These are phyloP conservation scores for Pammene aurita DNA, from an alignment of 2,888 invertebrate species.

Conservation along the genomic window DNA sequence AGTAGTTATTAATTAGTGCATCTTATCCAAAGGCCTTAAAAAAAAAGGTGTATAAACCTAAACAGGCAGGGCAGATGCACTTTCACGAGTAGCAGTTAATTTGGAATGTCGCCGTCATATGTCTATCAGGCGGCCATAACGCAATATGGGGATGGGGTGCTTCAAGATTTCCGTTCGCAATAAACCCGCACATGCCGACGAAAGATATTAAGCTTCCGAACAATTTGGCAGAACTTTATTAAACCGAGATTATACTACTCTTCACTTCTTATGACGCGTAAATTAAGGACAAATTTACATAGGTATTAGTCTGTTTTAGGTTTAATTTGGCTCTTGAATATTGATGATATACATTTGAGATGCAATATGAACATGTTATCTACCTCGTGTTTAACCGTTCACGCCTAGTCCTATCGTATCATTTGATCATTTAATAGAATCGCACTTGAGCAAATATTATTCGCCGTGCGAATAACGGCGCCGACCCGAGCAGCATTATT, in stretches of 20 bases:
- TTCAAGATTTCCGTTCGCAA: conserved; percentile 74
- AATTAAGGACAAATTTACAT: conserved; percentile 26
- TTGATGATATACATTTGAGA: neutral
- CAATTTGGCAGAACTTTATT: conserved; percentile 58
- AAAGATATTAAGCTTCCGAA: conserved; percentile 68
- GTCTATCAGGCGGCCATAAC: conserved; percentile 70
- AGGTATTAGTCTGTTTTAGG: neutral
- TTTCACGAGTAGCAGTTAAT: conserved; percentile 50
- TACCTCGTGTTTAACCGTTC: neutral
- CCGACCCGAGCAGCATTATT: conserved; percentile 21
- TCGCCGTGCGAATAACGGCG: conserved; percentile 20
- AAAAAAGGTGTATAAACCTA: neutral
- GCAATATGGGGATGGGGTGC: conserved; percentile 56
- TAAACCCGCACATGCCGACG: conserved; percentile 68
- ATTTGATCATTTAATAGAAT: conserved; percentile 26
- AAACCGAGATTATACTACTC: conserved; percentile 53
- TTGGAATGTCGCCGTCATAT: conserved; percentile 64
- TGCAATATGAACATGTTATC: neutral
- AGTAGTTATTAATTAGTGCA: too few relatives aligned
- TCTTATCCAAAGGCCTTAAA: too few relatives aligned
- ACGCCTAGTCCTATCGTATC: conserved; percentile 8
- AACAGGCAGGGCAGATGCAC: conserved; percentile 39
- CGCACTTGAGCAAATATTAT: conserved; percentile 30
- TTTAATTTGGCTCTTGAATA: neutral
- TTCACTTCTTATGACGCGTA: conserved; percentile 19